Evolutionary conservation across 1,140 invertebrate species (phyloP), one percentile per base, ranked within the genome.

Genomic region (Cydia strobilella): DNA sequence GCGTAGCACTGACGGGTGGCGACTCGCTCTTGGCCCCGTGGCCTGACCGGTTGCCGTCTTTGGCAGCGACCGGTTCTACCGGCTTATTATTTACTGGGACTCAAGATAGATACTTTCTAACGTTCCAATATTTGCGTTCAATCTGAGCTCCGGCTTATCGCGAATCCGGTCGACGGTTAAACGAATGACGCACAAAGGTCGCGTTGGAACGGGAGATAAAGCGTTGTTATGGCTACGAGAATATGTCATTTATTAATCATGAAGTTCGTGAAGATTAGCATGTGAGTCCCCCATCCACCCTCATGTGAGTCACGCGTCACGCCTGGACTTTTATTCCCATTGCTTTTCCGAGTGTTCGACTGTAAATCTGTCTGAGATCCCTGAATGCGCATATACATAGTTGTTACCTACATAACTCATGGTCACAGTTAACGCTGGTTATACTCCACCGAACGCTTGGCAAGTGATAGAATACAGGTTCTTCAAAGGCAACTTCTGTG

Each of bases 1-100:
- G 85, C 83, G 82, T 66, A 72, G 71, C 73, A 75, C 20, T 82
- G 84, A 69, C 80, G 79, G 76, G 78, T 82, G 77, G 76, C 77
- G 75, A 75, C 76, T 74, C 78, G 79, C 79, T 81, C 84, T 85
- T 85, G 88, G 83, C 88, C 89, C 90, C 88, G 86, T 84, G 87
- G 83, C 80, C 81, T 83, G 85, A 85, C 87, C 88, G 84, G 88
- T 90, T 90, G 80, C 90, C 90, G 88, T 92, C 87, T 91, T 92
- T 88, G 90, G 90, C 74, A 80, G 79, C 82, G 85, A 91, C 90
- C 88, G 90, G 89, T 92, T 92, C 85, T 75, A 79, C 79, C 77
- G 83, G 82, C 84, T 83, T 80, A 84, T 82, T 84, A 77, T 80
- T 83, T 82, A 80, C 81, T 83, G 78, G 74, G 83, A 87, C 82